Conservation (phyloP, 2,113 vertebrate species). For the Aegypius monachus region DNA sequence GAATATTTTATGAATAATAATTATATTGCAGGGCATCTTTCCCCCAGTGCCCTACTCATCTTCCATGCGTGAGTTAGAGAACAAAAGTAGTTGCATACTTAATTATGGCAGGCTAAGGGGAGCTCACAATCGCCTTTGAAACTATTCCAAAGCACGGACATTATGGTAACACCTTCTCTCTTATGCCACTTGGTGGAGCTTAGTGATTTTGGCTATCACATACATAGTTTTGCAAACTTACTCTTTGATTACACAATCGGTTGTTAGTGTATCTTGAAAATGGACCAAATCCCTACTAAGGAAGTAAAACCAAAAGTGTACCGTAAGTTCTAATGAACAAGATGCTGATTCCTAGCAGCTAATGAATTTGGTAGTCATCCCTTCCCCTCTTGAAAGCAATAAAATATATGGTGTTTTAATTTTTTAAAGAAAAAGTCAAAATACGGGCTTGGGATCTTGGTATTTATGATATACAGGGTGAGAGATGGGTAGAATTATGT, state of each 20-base stretch:
- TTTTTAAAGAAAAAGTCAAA: not conserved
- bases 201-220: slow-evolving; percentile 31
- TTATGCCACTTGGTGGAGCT: slow-evolving; percentile 64
- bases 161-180: not conserved
- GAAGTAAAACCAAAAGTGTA: not conserved
- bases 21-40: not conserved
- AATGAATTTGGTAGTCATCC: not conserved
- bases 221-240: not conserved
- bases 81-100: not conserved
- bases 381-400: not conserved
- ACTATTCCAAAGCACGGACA: accelerated
- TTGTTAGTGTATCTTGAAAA: not conserved
- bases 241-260: not conserved
- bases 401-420: not conserved
- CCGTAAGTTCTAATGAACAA: not conserved
- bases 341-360: not conserved
- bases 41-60: not conserved
- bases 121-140: not conserved
- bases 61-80: not conserved
- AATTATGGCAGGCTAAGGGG: not conserved
- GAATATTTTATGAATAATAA: not conserved
- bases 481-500: not conserved
- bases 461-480: not conserved
- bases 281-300: not conserved
- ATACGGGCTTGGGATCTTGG: not conserved